Conservation (phyloP, 1,140 invertebrate genomes). For the Pseudomyrmex flavicornis region DNA sequence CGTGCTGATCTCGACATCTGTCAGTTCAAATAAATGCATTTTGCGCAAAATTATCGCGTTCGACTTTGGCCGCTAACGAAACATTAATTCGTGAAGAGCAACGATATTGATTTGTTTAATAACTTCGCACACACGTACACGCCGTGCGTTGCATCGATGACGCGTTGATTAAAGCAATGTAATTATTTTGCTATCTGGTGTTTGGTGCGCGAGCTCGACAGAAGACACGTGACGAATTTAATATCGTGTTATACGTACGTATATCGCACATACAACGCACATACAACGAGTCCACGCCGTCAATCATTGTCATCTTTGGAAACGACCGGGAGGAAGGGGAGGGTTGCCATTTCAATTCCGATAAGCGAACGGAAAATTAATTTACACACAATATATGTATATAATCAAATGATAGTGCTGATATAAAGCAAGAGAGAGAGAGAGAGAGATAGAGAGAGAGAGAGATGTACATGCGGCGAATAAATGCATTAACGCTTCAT, state of each 20-base stretch:
- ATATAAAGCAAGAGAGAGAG: not conserved
- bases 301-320: conserved; percentile 52
- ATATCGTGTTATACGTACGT: conserved; percentile 20
- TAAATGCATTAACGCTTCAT: conserved; percentile 44
- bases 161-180: conserved; percentile 53
- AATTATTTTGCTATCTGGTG: conserved; percentile 59
- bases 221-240: conserved; percentile 54
- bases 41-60: conserved; percentile 42
- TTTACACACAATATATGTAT: conserved; percentile 42
- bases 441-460: not conserved
- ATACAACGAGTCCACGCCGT: conserved; percentile 11
- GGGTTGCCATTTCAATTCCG: conserved; percentile 35
- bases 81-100: conserved; percentile 42
- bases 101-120: conserved; percentile 56
- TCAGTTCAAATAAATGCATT: conserved; percentile 32
- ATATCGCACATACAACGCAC: too few species aligned
- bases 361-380: conserved; percentile 50
- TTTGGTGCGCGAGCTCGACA: conserved; percentile 28
- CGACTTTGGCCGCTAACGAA: conserved; percentile 46
- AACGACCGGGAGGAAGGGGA: not conserved
- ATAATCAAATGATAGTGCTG: conserved; percentile 10
- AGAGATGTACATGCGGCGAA: not conserved
- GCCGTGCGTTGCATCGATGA: conserved; percentile 20
- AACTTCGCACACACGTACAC: conserved; percentile 4
- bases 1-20: conserved; percentile 30